phyloP scores from a whole-genome alignment of 2,797 vertebrate genomes.

The Coilia nasus region DNA sequence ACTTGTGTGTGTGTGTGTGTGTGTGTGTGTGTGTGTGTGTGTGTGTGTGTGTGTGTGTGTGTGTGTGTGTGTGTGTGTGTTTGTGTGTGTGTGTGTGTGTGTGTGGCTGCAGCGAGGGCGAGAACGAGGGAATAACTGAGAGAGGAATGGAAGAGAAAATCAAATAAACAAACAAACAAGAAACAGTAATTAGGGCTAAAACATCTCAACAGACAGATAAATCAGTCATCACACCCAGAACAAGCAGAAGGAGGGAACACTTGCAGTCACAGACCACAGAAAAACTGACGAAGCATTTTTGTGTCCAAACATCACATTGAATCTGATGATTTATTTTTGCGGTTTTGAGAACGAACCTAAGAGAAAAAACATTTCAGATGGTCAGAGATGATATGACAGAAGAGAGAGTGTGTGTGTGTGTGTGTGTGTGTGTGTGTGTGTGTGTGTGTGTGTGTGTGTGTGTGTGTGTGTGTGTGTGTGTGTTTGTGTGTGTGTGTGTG shows the following conservation, averaged over 20 bases:
- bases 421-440: too few species aligned
- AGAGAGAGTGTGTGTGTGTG: too few species aligned
- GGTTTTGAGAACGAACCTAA: slow-evolving; percentile 17
- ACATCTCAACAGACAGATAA: not conserved
- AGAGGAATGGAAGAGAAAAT: not conserved
- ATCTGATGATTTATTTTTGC: slow-evolving; percentile 43
- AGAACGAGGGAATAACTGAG: too few species aligned
- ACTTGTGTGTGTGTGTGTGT: too few species aligned
- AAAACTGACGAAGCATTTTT: slow-evolving; percentile 35
- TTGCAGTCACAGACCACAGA: not conserved
- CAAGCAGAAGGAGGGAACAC: not conserved
- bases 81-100: too few species aligned
- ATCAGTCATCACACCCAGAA: not conserved
- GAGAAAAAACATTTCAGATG: not conserved
- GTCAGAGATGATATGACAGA: not conserved
- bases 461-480: too few species aligned
- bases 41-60: too few species aligned
- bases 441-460: too few species aligned
- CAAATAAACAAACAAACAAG: not conserved
- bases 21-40: too few species aligned
- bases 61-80: too few species aligned
- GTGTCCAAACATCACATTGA: slow-evolving; percentile 42
- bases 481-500: too few species aligned
- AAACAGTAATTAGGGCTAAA: not conserved
- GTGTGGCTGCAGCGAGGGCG: too few species aligned